Base-by-base conservation (phyloP, 1,140 invertebrate species). In the Ceratina calcarata region DNA sequence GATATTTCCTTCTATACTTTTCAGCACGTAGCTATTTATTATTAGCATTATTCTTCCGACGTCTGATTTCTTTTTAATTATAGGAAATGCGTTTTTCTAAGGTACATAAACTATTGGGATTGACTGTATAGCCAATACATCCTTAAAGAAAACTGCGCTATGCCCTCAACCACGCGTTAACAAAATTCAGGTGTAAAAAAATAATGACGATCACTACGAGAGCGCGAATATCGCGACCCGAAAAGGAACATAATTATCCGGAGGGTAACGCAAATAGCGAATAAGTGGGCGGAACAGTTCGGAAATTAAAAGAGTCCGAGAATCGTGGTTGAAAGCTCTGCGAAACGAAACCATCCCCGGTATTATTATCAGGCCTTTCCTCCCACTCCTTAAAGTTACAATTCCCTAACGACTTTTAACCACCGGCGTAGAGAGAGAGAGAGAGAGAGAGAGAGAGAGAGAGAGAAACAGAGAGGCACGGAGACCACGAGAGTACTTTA, bases 371-470 rank as follows among this genome's bases (percentile, higher is more conserved):
- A 66, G 55, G 45, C 20, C 20, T 2, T 8, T 10, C 61, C 49
- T 12, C 15, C 13, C 4, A 20, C 27, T 8, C 4, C 24, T 61
- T 69, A 77, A 61, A 77, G 16, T 65, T 60, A 60, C 74, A 68
- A 61, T 49, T 68, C 65, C 74, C 55, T 77, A 61, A 77, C 24
- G 74, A 77, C 65, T 77, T 69, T 68, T 71, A 55, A 65, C 67
- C 58, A 68, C 49, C 22, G 16, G 15, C 27, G 37, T 20, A 27
- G 18, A 22, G 15, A 27, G 55, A 10, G 18, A 32, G 27, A 32
- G 4, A 32, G 27, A 32, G 4, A 32, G 27, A 32, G 4, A 32
- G 27, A 32, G 27, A 32, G 27, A 32, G 27, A 32, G 27, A 32
- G 27, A 32, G 27, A 32, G 27, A 32, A 4, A 10, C 62, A 18